Evolutionary conservation across 2,113 vertebrate species (phyloP), one percentile per base, ranked within the genome.

Genomic region (Alouatta palliata): DNA sequence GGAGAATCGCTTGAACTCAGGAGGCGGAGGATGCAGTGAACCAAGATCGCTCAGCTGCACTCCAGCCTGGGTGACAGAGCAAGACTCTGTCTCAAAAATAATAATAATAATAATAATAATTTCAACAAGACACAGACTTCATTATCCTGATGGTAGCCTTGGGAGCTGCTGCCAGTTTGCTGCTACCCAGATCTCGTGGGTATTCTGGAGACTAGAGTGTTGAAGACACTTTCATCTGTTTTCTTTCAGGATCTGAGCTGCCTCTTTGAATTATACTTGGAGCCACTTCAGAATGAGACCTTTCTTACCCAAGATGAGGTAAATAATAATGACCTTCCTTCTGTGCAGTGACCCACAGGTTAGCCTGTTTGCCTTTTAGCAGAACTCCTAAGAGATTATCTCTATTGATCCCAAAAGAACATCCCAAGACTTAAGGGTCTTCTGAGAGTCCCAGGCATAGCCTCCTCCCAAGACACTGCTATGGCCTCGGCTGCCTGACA

Each of bases 241-340:
- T 71, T 84, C 71, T 84, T 45, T 54, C 97, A 99, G 99, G 99
- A 99, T 95, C 98, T 99, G 97, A 99, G 98, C 97, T 99, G 99
- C 98, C 98, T 99, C 97, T 99, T 99, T 0, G 99, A 99, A 96
- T 98, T 99, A 4, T 99, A 99, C 98, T 97, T 99, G 98, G 99
- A 99, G 95, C 99, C 99, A 0, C 99, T 99, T 97, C 99, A 99
- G 85, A 99, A 98, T 49, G 99, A 99, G 98, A 99, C 99, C 68
- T 99, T 99, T 95, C 99, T 99, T 90, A 99, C 99, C 6, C 99
- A 99, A 97, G 99, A 99, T 21, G 99, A 99, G 99, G 99, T 99
- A 98, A 97, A 98, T n/a, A 97, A 98, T 21, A 6, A 30, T 32
- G 54, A 1, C 66, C 23, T 21, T 52, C 37, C 40, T n/a, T 49